These are phyloP conservation scores for Synanthedon andrenaeformis DNA, from an alignment of 2,888 invertebrate genomes.

Conservation along the genomic window DNA sequence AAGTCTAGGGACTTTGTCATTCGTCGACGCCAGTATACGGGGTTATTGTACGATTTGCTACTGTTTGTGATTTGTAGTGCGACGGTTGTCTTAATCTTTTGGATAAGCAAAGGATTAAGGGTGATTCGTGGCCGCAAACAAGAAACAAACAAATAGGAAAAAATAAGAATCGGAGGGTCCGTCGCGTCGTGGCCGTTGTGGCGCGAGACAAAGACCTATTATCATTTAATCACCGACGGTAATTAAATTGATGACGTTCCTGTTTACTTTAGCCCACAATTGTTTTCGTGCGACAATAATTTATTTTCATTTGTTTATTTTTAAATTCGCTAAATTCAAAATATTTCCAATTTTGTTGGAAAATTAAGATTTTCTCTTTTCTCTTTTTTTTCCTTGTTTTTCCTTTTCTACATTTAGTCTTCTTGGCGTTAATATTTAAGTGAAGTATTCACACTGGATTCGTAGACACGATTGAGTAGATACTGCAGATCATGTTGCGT, in stretches of 20 bases:
- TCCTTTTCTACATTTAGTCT: too few relatives aligned
- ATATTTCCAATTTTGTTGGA: too few relatives aligned
- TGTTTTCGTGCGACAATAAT: not conserved
- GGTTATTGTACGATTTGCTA: not conserved
- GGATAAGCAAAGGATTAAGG: slow-evolving; percentile 32
- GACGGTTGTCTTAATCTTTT: slow-evolving; percentile 28
- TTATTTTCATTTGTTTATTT: too few relatives aligned
- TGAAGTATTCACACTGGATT: too few relatives aligned
- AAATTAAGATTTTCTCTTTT: too few relatives aligned
- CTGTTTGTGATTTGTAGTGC: not conserved
- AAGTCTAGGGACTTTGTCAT: too few relatives aligned
- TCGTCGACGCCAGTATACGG: too few relatives aligned
- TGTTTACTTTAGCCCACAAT: not conserved
- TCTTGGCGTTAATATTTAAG: too few relatives aligned
- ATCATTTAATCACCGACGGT: slow-evolving; percentile 18
- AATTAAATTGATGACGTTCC: slow-evolving; percentile 9
- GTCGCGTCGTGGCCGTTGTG: not conserved
- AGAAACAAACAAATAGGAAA: slow-evolving; percentile 28
- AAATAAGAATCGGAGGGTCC: slow-evolving; percentile 4
- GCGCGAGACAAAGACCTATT: slow-evolving; percentile 9
- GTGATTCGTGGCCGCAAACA: slow-evolving; percentile 21
- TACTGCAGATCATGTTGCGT: too few relatives aligned
- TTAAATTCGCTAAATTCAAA: too few relatives aligned
- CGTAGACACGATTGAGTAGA: too few relatives aligned
- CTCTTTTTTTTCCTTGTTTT: too few relatives aligned